Evolutionary conservation across 2,888 invertebrate genomes (phyloP).

Genomic region (Pammene fasciana): DNA sequence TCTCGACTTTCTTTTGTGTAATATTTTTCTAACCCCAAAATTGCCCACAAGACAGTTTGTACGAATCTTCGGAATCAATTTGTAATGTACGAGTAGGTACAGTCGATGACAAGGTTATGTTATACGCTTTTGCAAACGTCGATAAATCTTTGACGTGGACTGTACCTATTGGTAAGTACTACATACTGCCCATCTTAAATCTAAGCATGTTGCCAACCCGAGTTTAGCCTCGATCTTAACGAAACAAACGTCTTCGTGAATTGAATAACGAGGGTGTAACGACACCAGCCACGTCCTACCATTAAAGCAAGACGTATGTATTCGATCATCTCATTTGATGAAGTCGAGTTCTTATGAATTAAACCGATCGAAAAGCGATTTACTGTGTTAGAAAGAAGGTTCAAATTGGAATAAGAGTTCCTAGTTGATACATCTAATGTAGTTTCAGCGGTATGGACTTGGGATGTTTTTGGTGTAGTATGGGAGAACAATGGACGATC

Average conservation of each 20-base stretch:
- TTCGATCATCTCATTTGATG: background rate
- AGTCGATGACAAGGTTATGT: too few relatives aligned
- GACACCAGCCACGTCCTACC: conserved; percentile 70
- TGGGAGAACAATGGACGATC: conserved; percentile 54
- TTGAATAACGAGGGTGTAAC: conserved; percentile 82
- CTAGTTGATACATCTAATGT: background rate
- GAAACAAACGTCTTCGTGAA: conserved; percentile 76
- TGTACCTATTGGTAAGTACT: too few relatives aligned
- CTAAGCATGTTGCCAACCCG: conserved; percentile 29
- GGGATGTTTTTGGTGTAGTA: conserved; percentile 2
- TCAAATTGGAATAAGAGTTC: background rate
- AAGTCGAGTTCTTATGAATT: background rate
- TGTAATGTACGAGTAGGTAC: too few relatives aligned
- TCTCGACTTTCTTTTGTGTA: too few relatives aligned
- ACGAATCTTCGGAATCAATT: too few relatives aligned
- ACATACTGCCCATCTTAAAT: background rate
- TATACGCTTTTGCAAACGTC: too few relatives aligned
- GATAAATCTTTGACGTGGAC: too few relatives aligned
- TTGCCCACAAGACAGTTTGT: too few relatives aligned
- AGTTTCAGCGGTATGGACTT: conserved; percentile 2
- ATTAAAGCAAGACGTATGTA: conserved; percentile 7
- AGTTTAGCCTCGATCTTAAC: conserved; percentile 70
- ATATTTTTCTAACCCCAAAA: too few relatives aligned
- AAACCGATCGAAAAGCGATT: background rate
- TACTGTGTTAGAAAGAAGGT: background rate